Conservation (phyloP, 2,797 vertebrate genomes). For the Varecia variegata region DNA sequence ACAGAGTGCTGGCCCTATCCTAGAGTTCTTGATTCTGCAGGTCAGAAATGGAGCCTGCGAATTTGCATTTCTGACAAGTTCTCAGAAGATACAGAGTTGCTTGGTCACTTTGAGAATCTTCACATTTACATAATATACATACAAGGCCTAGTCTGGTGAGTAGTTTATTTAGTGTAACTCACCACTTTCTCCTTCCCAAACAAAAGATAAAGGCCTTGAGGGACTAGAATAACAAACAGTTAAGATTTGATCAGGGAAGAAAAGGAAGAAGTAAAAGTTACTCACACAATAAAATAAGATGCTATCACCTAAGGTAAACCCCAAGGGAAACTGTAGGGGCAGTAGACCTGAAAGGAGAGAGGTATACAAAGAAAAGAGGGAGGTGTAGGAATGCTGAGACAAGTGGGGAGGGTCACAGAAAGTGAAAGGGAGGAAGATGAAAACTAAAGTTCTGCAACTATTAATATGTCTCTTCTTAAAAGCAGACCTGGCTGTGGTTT, state of each 20-base stretch:
- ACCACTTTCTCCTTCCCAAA: not conserved
- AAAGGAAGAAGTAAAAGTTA: not conserved
- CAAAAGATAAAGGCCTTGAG: not conserved
- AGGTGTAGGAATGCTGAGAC: not conserved
- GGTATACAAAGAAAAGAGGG: not conserved
- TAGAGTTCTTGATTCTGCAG: not conserved
- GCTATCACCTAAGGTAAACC: not conserved
- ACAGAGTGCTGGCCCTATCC: not conserved
- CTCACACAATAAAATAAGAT: not conserved
- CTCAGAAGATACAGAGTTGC: not conserved
- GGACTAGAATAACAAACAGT: not conserved
- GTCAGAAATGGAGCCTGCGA: not conserved
- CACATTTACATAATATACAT: not conserved
- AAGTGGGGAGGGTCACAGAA: not conserved
- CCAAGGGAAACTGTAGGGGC: not conserved
- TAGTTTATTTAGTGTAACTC: not conserved
- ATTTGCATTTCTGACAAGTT: not conserved
- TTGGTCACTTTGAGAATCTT: not conserved
- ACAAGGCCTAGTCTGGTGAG: not conserved
- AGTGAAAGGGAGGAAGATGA: not conserved
- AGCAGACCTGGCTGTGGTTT: not conserved
- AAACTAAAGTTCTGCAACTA: not conserved
- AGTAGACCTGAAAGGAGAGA: not conserved
- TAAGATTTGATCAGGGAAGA: not conserved
- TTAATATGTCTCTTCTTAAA: not conserved